Evolutionary conservation across 92 coral and sea anemone genomes (phyloP), one percentile per base, ranked within the genome.

Genomic region (Heteractis magnifica): DNA sequence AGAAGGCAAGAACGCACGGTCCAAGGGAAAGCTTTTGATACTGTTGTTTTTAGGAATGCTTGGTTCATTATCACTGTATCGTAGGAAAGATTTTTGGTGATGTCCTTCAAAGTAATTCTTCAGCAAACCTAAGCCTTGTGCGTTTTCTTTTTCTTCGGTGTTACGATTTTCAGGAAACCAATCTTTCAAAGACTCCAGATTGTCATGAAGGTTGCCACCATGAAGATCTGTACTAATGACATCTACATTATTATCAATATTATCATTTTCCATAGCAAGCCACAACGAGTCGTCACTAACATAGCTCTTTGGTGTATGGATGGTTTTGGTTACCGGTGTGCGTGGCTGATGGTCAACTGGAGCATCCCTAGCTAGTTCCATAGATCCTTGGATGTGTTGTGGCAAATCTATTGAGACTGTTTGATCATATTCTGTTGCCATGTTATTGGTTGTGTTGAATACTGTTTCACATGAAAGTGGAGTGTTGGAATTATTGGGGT

Each of bases 241-340:
- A 62, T 80, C 83, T 49, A 50, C 2, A n/a, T 34, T 52, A 6
- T 51, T 58, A 44, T 41, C 52, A 49, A 48, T 77, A 15, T 58
- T 44, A 16, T 77, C 87, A 65, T 77, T 65, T 49, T 84, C 77
- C 6, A 84, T 64, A 19, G 87, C 87, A 8, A 49, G 68, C 87
- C 87, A 84, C n/a, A 84, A 55, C 3, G 87, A 84, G 56, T 84
- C 87, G 44, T 84, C 87, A 68, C 87, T 84, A 48, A 71, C 75
- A 58, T 83, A 23, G 44, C 86, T 83, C 51, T 14, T 77, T 5
- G 21, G 52, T 15, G 51, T 51, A 50, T 64, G 41, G 15, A 56
- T 62, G 0, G 70, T 8, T 12, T 62, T 62, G 14, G 59, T 55
- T 8, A 20, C 20, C 70, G 70, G 70, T 62, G 70, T 62, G 6